These are phyloP conservation scores for Hyperoodon ampullatus DNA, from an alignment of 2,113 vertebrate species.

Conservation along the genomic window DNA sequence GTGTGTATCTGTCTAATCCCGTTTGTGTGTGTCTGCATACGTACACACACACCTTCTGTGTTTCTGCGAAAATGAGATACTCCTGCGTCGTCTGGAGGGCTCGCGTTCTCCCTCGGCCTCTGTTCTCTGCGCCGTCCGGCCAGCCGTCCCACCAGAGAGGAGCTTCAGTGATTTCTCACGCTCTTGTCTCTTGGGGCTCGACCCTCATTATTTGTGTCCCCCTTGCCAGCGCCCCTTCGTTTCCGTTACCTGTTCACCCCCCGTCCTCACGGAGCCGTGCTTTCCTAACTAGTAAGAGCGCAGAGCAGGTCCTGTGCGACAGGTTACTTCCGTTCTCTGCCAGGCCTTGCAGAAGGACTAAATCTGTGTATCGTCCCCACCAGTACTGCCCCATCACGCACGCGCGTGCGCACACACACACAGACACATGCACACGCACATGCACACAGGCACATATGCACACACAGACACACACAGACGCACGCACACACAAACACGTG, in stretches of 20 bases:
- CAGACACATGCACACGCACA: too few relatives aligned
- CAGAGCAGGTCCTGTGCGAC: background rate
- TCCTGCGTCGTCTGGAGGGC: background rate
- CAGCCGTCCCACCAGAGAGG: too few relatives aligned
- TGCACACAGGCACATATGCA: accelerated
- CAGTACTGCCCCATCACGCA: background rate
- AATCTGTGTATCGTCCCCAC: background rate
- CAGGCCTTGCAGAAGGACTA: background rate
- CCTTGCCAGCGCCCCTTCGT: background rate
- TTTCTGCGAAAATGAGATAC: background rate
- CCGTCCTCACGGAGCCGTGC: background rate
- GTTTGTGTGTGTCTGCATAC: background rate
- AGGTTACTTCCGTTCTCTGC: background rate
- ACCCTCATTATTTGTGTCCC: background rate
- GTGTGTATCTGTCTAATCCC: background rate
- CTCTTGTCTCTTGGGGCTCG: too few relatives aligned
- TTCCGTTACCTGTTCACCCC: background rate
- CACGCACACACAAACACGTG: accelerated
- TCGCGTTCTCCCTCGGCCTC: background rate
- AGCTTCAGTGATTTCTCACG: accelerated
- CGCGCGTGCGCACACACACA: accelerated
- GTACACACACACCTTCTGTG: background rate
- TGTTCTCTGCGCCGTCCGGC: too few relatives aligned
- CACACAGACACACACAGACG: accelerated
- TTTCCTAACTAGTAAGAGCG: background rate